These are phyloP conservation scores for Neodiprion pinetum DNA, from an alignment of 1,140 invertebrate genomes.

Conservation along the genomic window DNA sequence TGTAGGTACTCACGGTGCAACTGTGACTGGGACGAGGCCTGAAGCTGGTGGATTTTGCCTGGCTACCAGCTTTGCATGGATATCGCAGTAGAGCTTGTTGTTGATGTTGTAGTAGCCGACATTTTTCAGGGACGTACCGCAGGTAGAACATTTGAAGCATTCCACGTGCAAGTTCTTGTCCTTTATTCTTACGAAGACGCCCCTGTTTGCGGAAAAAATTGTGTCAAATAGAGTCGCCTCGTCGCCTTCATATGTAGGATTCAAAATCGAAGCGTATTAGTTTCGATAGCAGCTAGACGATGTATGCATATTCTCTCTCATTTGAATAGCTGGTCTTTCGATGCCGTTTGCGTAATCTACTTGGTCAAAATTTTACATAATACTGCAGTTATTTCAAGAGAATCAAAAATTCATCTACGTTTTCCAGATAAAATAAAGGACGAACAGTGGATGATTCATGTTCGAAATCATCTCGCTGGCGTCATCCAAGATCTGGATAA, in stretches of 20 bases:
- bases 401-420: neutral
- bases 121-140: conserved; percentile 93
- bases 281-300: no score
- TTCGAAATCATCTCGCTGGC: neutral
- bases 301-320: no score
- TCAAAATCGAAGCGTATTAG: no score
- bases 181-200: conserved; percentile 95
- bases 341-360: no score
- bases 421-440: neutral
- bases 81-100: conserved; percentile 95
- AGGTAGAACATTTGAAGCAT: conserved; percentile 96
- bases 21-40: conserved; percentile 76
- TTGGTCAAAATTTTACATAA: no score
- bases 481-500: neutral
- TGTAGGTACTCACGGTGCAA: conserved; percentile 75
- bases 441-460: neutral
- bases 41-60: conserved; percentile 79
- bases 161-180: conserved; percentile 96
- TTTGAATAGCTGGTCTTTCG: no score
- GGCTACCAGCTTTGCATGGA: conserved; percentile 90
- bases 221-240: conserved; percentile 18
- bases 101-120: conserved; percentile 96
- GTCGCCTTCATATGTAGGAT: no score
- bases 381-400: no score
- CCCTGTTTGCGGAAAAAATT: conserved; percentile 66